Evolutionary conservation across 2,797 vertebrate genomes (phyloP).

Genomic region (Intellagama lesueurii): DNA sequence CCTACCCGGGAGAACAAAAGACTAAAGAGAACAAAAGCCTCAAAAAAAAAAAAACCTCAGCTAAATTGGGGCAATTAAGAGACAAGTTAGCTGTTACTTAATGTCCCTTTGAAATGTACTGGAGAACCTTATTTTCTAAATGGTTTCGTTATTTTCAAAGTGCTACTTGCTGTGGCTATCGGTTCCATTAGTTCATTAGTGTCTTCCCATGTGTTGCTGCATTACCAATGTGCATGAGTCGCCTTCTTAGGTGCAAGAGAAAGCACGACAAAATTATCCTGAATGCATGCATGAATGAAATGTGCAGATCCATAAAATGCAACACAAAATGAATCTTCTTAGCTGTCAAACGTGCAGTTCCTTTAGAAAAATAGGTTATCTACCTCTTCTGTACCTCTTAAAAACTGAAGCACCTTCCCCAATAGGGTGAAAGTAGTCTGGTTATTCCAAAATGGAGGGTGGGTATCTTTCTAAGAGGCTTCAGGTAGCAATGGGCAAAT

Average conservation of each 20-base stretch:
- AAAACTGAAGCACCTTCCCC: neutral
- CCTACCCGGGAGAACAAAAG: no score
- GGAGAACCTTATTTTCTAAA: no score
- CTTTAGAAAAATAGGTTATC: neutral
- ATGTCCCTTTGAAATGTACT: no score
- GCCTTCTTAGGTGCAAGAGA: neutral
- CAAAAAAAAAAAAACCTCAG: no score
- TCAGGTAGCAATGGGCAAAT: neutral
- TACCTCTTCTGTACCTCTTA: neutral
- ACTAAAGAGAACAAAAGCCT: no score
- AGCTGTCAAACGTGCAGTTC: neutral
- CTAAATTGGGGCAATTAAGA: no score
- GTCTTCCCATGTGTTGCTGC: neutral
- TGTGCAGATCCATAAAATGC: neutral
- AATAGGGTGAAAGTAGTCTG: no score
- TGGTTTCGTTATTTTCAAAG: neutral
- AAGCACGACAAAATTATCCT: neutral
- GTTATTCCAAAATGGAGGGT: neutral
- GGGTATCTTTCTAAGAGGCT: neutral
- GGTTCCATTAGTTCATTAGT: neutral
- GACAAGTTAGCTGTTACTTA: no score
- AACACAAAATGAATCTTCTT: neutral
- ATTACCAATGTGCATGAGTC: neutral
- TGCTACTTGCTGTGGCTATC: neutral
- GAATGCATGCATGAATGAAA: neutral